Percentiles rank a stretch among this genome's conserved stretches.
These are phyloP conservation scores for Petromus typicus DNA, from an alignment of 2,113 vertebrate genomes.

Conservation along the genomic window DNA sequence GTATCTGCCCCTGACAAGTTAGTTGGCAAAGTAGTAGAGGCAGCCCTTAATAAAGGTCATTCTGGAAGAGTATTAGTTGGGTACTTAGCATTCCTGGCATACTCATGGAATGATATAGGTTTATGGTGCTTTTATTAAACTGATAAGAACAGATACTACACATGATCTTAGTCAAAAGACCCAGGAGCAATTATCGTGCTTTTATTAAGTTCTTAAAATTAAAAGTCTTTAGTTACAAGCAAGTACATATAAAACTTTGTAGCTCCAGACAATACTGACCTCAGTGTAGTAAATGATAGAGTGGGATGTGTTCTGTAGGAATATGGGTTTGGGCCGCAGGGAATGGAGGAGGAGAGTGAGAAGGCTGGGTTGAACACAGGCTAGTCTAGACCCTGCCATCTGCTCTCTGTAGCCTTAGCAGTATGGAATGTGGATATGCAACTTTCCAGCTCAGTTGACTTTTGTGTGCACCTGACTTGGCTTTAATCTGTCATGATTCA, in stretches of 20 bases:
- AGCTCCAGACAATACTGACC: slow-evolving; percentile 52
- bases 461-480: slow-evolving; percentile 20
- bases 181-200: slow-evolving; percentile 25
- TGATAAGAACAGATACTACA: too few relatives aligned
- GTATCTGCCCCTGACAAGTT: slow-evolving; percentile 34
- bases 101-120: slow-evolving; percentile 64
- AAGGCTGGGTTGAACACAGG: not conserved
- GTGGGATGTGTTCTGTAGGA: not conserved
- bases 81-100: slow-evolving; percentile 52
- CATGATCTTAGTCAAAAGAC: too few relatives aligned
- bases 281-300: slow-evolving; percentile 45
- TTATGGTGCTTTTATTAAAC: slow-evolving; percentile 68
- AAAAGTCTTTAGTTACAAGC: slow-evolving; percentile 69
- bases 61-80: not conserved
- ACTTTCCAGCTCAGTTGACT: slow-evolving; percentile 31
- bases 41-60: slow-evolving; percentile 47
- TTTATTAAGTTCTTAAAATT: slow-evolving; percentile 75
- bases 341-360: not conserved
- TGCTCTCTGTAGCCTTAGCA: not conserved
- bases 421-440: slow-evolving; percentile 32
- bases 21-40: slow-evolving; percentile 20
- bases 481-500: slow-evolving; percentile 50
- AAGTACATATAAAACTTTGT: slow-evolving; percentile 54
- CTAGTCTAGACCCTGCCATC: not conserved
- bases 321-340: not conserved